phyloP scores from a whole-genome alignment of 2,888 invertebrate genomes.

The Rutpela maculata region DNA sequence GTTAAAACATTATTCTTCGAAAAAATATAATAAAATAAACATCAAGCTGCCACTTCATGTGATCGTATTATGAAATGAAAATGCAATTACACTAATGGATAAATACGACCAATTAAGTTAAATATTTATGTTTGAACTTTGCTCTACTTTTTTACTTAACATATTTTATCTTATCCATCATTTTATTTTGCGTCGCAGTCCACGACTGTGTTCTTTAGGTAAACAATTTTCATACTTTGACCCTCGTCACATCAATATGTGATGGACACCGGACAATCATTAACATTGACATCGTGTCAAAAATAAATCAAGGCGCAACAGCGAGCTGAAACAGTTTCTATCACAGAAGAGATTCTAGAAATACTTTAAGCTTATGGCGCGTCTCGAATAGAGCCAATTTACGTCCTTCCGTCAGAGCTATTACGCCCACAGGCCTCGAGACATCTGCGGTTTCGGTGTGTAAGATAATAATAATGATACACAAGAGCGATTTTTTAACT shows the following conservation, averaged over 20 bases:
- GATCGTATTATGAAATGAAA: neutral
- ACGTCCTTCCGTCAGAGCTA: neutral
- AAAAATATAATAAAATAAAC: neutral
- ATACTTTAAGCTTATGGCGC: neutral
- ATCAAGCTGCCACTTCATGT: neutral
- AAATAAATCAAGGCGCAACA: neutral
- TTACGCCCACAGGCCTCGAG: too few species aligned
- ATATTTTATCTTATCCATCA: slow-evolving; percentile 17
- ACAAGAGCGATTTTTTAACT: too few species aligned
- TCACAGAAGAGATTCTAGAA: neutral
- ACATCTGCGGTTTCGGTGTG: too few species aligned
- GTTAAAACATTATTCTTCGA: too few species aligned
- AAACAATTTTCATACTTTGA: neutral
- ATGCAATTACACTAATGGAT: neutral
- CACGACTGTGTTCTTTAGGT: neutral
- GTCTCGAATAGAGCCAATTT: neutral
- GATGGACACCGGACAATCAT: neutral
- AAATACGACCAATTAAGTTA: neutral
- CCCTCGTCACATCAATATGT: neutral
- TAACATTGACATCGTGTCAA: slow-evolving; percentile 11
- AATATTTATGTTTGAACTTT: slow-evolving; percentile 9
- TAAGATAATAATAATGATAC: too few species aligned
- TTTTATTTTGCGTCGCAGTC: slow-evolving; percentile 22
- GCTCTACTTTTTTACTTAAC: slow-evolving; percentile 5
- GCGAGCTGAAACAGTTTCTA: neutral